A percentile compares a stretch with the other conserved stretches of the same genome.
Evolutionary conservation across 2,888 invertebrate genomes (phyloP).

Genomic region (Atrina japonica): DNA sequence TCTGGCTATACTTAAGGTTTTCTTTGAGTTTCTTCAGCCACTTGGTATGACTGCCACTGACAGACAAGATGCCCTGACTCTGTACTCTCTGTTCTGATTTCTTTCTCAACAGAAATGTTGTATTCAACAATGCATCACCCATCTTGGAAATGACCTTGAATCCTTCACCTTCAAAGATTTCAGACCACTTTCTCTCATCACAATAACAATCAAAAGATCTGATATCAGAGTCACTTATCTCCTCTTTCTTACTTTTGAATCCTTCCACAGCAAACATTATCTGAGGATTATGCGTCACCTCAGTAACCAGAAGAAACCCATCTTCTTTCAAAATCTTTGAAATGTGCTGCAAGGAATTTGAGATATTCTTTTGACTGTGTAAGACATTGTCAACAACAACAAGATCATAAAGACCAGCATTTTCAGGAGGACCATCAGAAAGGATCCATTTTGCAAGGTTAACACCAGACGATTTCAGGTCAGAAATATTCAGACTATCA

Average conservation of each 20-base stretch:
- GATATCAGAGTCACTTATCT: constrained; percentile 28
- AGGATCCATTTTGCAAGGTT: no score
- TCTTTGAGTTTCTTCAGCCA: constrained; percentile 92
- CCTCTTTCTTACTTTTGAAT: constrained; percentile 36
- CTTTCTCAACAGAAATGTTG: constrained; percentile 85
- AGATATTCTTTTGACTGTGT: constrained; percentile 57
- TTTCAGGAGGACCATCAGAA: background rate
- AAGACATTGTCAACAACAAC: constrained; percentile 69
- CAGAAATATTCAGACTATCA: constrained; percentile 79
- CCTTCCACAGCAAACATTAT: constrained; percentile 60
- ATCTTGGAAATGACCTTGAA: constrained; percentile 85
- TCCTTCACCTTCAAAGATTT: constrained; percentile 76
- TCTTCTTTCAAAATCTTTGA: constrained; percentile 84
- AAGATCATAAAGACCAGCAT: constrained; percentile 66
- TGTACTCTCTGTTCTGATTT: constrained; percentile 9
- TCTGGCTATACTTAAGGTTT: constrained; percentile 85
- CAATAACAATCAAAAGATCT: constrained; percentile 55
- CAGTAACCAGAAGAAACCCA: constrained; percentile 80
- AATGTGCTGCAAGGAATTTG: constrained; percentile 58
- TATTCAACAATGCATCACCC: constrained; percentile 83
- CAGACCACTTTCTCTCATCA: constrained; percentile 57
- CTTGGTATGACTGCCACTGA: constrained; percentile 53
- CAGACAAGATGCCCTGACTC: constrained; percentile 48
- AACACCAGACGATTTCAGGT: constrained; percentile 82
- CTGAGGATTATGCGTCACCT: constrained; percentile 78